Base-by-base conservation (phyloP, 2,888 invertebrate genomes). In the Digitonthophagus gazella region DNA sequence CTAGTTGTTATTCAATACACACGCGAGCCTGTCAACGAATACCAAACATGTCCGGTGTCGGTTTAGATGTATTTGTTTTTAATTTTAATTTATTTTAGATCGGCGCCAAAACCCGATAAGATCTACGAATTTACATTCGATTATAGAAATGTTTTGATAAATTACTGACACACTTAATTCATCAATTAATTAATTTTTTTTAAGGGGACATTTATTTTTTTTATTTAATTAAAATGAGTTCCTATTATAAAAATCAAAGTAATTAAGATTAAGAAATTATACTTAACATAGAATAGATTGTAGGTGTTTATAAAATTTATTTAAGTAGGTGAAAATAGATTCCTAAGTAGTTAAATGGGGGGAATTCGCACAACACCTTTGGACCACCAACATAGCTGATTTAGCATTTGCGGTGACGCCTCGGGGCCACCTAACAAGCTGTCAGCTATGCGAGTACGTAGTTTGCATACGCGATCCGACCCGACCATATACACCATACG, bases 401-500 rank as follows among this genome's bases (percentile, higher is more conserved):
- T 61, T 19, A 18, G 16, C 18, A 61, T 61, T 18, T 4, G 14
- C 20, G 61, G 61, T 18, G 61, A 61, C 18, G 61, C 20, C 28
- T 44, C n/a, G 2, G 16, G 61, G 61, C 61, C 61, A 61, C 61
- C 61, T 19, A 20, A 18, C 19, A n/a, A 61, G 61, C 61, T 61
- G 61, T 61, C 61, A 61, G 61, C 61, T 61, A 61, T 61, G 61
- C 19, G 19, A 61, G 18, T 18, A 61, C 61, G 20, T 16, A 18
- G n/a, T 61, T 20, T n/a, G 61, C 16, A 61, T 61, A 61, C 61
- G 20, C 18, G 20, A 61, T 61, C 18, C n/a, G 19, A 16, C n/a
- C n/a, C 61, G 28, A 44, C 61, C 61, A 61, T 61, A 61, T 61
- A 61, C 19, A 61, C 18, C n/a, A n/a, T n/a, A n/a, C n/a, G n/a